Conservation (phyloP, 2,888 invertebrate genomes). For the Heliconius ethilla region DNA sequence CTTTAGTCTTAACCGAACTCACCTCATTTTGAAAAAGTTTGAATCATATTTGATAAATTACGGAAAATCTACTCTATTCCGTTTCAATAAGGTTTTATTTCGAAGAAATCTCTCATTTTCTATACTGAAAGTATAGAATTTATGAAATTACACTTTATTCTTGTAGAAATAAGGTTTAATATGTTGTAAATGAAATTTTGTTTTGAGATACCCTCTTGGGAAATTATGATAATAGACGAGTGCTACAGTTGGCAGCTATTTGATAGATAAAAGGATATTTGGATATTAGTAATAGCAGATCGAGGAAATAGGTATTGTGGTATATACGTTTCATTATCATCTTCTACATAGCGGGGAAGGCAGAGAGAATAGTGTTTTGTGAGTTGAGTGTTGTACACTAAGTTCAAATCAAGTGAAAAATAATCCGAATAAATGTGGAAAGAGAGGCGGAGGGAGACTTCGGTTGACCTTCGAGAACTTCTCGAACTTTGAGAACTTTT, state of each 20-base stretch:
- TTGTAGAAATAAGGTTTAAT: not conserved
- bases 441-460: no score
- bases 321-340: not conserved
- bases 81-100: constrained; percentile 12
- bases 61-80: constrained; percentile 20
- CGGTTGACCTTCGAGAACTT: no score
- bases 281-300: constrained; percentile 50
- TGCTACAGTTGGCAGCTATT: constrained; percentile 52
- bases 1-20: constrained; percentile 49
- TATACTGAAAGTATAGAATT: not conserved
- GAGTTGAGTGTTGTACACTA: no score
- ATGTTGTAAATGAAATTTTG: constrained; percentile 32
- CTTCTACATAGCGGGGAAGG: not conserved
- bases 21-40: constrained; percentile 29
- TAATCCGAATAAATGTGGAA: no score
- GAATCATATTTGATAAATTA: constrained; percentile 12
- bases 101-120: not conserved
- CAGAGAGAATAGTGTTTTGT: not conserved
- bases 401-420: no score
- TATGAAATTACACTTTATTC: constrained; percentile 31
- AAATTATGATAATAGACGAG: constrained; percentile 54
- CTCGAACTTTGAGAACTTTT: no score
- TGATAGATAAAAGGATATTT: constrained; percentile 53
- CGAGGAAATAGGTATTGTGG: constrained; percentile 40
- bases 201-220: constrained; percentile 48